phyloP scores from a whole-genome alignment of 2,888 invertebrate species.

The Pseudanteris insignis region DNA sequence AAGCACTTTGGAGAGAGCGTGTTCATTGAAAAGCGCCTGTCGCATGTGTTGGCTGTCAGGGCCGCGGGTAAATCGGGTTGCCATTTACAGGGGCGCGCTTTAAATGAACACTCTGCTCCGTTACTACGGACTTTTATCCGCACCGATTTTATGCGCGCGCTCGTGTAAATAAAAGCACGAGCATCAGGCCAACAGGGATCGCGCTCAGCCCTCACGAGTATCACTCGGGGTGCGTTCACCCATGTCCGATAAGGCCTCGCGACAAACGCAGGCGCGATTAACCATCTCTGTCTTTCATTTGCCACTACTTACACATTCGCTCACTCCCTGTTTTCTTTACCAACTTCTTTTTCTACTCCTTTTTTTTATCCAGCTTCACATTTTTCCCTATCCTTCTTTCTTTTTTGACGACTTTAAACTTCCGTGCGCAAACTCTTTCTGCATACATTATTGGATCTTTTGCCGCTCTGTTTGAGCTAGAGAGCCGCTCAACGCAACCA shows the following conservation, averaged over 20 bases:
- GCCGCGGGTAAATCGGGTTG: too few relatives aligned
- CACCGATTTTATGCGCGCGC: conserved; percentile 47
- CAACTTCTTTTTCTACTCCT: conserved; percentile 42
- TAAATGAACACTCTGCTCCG: conserved; percentile 58
- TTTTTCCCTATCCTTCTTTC: conserved; percentile 25
- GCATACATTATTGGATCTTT: conserved; percentile 37
- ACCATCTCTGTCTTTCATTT: conserved; percentile 34
- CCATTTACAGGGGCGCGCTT: conserved; percentile 57
- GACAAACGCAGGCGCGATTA: conserved; percentile 44
- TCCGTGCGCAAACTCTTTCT: conserved; percentile 33
- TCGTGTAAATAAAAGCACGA: conserved; percentile 27
- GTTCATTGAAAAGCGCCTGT: too few relatives aligned
- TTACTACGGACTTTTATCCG: conserved; percentile 60
- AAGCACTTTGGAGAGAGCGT: too few relatives aligned
- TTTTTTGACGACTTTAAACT: conserved; percentile 15
- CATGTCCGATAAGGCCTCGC: conserved; percentile 43
- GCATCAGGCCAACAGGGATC: conserved; percentile 4
- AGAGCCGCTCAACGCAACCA: background rate
- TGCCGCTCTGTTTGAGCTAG: conserved; percentile 16
- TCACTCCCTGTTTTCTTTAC: conserved; percentile 36
- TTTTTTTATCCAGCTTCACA: conserved; percentile 32
- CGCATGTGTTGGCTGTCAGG: too few relatives aligned
- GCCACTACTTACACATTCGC: conserved; percentile 5
- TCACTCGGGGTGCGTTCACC: conserved; percentile 38
- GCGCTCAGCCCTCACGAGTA: conserved; percentile 16